Evolutionary conservation across 2,797 vertebrate genomes (phyloP).

Genomic region (Labroides dimidiatus): DNA sequence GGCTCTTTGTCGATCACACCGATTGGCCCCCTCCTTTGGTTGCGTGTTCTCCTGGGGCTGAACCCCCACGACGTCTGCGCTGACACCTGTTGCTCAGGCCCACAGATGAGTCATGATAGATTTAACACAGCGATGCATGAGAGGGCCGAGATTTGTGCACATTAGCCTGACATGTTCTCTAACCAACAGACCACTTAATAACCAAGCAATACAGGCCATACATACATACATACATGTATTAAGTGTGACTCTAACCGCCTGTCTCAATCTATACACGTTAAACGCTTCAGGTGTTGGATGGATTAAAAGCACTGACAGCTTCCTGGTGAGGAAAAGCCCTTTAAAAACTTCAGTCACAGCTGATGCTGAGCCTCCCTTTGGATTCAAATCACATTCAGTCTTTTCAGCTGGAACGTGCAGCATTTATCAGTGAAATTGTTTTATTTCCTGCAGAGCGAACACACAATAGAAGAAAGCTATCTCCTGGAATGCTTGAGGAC

Average conservation of each 20-base stretch:
- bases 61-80: constrained; percentile 29
- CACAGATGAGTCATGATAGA: constrained; percentile 50
- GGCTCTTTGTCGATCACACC: constrained; percentile 41
- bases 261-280: not conserved
- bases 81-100: constrained; percentile 46
- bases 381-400: constrained; percentile 17
- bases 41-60: constrained; percentile 45
- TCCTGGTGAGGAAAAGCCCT: constrained; percentile 43
- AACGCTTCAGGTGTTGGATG: constrained; percentile 33
- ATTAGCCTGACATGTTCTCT: constrained; percentile 4
- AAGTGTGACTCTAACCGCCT: constrained; percentile 3
- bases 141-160: constrained; percentile 26
- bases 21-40: constrained; percentile 57
- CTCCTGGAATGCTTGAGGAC: constrained; percentile 28
- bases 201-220: constrained; percentile 35
- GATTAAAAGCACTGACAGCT: constrained; percentile 36
- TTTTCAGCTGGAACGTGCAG: not conserved
- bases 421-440: constrained; percentile 3
- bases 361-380: constrained; percentile 42
- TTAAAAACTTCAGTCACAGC: constrained; percentile 47
- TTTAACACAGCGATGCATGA: constrained; percentile 45
- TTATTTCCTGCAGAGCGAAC: constrained; percentile 18
- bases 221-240: constrained; percentile 15
- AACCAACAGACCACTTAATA: constrained; percentile 19
- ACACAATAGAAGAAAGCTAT: constrained; percentile 31